Evolutionary conservation across 2,888 invertebrate species (phyloP), one percentile per base, ranked within the genome.

Genomic region (Melinaea menophilus): DNA sequence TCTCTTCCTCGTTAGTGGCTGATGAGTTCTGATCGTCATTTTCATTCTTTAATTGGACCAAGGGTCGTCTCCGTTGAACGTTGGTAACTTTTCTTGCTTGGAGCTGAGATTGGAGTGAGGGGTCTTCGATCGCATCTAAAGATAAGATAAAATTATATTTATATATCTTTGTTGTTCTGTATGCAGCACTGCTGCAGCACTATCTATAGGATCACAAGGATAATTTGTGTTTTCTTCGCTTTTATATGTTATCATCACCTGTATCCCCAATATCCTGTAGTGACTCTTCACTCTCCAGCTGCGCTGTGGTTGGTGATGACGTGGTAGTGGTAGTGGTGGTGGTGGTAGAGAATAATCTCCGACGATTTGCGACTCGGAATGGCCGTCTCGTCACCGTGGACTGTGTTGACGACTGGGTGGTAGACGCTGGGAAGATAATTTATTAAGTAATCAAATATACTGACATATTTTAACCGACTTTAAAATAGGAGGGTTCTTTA

Each of bases 1-100:
- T 83, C 67, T 89, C 88, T 4, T 89, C 88, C 31, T 90, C 90
- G 62, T 83, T 89, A 0, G 88, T 88, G 0, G 90, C 90, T 2
- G 88, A 83, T 0, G 85, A 83, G 68, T 87, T 90, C 67, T 88
- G 90, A 70, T 89, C 88, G 13, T 72, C 73, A 1, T 68, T 61
- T 41, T 78, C 77, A 2, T 81, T 81, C 62, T 85, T 86, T n/a
- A 88, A 72, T 57, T 80, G 76, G 11, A 85, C 75, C 3, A 89
- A 76, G 0, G 90, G 90, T 7, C 89, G 82, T 1, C 86, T 79
- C 2, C 87, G 79, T 58, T 82, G 85, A 34, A 80, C 67, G 69
- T 87, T 88, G n/a, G 73, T 63, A 0, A 72, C 75, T 61, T 72
- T 74, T 56, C 72, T 78, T 55, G 79, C 77, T 1, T 74, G 65